Conservation (phyloP, 2,797 vertebrate species). For the Anomalospiza imberbis region DNA sequence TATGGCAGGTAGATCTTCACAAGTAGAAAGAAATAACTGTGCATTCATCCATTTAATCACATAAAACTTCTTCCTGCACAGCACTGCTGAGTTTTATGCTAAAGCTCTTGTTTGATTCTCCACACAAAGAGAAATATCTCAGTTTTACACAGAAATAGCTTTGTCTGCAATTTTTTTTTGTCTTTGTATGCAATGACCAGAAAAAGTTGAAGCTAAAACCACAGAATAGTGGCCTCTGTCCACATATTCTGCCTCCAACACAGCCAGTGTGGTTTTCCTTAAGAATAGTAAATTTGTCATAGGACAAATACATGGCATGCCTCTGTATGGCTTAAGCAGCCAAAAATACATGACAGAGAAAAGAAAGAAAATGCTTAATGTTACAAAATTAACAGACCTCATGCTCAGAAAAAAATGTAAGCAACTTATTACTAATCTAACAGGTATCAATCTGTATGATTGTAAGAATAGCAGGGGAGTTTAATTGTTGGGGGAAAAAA, state of each 20-base stretch:
- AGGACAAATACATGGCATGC: neutral
- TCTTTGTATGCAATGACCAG: neutral
- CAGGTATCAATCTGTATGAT: neutral
- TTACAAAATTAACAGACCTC: slow-evolving; percentile 29
- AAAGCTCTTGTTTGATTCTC: neutral
- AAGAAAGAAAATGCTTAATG: slow-evolving; percentile 26
- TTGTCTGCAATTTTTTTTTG: neutral
- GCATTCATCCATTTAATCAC: neutral
- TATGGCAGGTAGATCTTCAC: neutral
- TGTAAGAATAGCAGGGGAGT: neutral
- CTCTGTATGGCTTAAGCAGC: neutral
- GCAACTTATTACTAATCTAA: slow-evolving; percentile 37
- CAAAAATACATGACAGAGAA: slow-evolving; percentile 4
- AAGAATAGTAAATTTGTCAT: slow-evolving; percentile 6
- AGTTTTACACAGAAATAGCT: neutral
- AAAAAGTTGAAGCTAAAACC: neutral
- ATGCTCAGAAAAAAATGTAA: slow-evolving; percentile 11
- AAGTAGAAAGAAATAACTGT: neutral
- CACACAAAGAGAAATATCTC: neutral
- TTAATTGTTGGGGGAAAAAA: neutral
- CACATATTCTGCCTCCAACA: neutral
- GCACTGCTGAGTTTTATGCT: neutral
- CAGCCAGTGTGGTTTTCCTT: neutral
- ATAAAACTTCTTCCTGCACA: neutral
- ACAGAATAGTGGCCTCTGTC: neutral